These are phyloP conservation scores for Larimichthys polyactis DNA, from an alignment of 2,113 vertebrate genomes.

Conservation along the genomic window DNA sequence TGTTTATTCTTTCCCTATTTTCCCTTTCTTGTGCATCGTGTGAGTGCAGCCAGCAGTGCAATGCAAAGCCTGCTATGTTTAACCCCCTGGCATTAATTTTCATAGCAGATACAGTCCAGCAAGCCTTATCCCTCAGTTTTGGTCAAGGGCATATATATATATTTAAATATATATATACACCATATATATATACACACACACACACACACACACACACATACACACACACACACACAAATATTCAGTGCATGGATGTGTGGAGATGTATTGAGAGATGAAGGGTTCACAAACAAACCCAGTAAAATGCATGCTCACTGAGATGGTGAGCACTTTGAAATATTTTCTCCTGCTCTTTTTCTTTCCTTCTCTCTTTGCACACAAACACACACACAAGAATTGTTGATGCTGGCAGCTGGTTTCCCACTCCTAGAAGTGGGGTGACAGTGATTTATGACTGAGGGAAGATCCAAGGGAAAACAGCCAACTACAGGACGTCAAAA, in stretches of 20 bases:
- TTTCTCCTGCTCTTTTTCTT: slow-evolving; percentile 43
- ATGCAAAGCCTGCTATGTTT: slow-evolving; percentile 40
- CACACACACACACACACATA: slow-evolving; percentile 20
- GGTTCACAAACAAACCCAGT: slow-evolving; percentile 57
- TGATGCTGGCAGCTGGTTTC: slow-evolving; percentile 77
- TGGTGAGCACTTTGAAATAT: slow-evolving; percentile 68
- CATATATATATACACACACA: slow-evolving; percentile 14
- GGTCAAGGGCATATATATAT: slow-evolving; percentile 71
- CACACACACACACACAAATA: slow-evolving; percentile 33
- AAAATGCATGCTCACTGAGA: slow-evolving; percentile 62
- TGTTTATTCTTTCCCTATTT: not conserved
- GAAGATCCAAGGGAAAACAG: slow-evolving; percentile 79
- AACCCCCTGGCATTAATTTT: slow-evolving; percentile 75
- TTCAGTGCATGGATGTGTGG: slow-evolving; percentile 46
- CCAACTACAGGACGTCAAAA: slow-evolving; percentile 75
- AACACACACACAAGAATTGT: slow-evolving; percentile 38
- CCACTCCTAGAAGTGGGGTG: slow-evolving; percentile 75
- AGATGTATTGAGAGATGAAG: slow-evolving; percentile 63
- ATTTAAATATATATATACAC: slow-evolving; percentile 5
- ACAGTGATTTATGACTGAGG: slow-evolving; percentile 84
- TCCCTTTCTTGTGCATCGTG: slow-evolving; percentile 6
- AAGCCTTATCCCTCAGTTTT: slow-evolving; percentile 65
- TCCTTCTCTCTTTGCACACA: slow-evolving; percentile 4
- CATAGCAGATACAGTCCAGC: slow-evolving; percentile 66
- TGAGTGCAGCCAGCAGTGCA: slow-evolving; percentile 31